Evolutionary conservation across 1,140 invertebrate genomes (phyloP).

Genomic region (Dinothrombium tinctorium): DNA sequence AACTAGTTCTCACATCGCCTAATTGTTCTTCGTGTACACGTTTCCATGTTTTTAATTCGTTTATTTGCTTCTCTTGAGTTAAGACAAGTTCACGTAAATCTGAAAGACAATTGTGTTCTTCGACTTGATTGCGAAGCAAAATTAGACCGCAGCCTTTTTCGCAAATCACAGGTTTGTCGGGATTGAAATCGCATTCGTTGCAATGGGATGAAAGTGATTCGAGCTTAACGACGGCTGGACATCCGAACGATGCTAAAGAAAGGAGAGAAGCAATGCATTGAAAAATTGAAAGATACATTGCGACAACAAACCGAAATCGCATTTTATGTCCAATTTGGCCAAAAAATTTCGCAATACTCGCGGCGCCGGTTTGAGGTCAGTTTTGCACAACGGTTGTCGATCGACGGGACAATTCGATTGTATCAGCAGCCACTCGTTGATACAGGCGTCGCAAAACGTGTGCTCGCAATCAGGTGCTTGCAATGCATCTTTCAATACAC

Average conservation of each 20-base stretch:
- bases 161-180: constrained; percentile 75
- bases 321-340: constrained; percentile 58
- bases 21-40: constrained; percentile 70
- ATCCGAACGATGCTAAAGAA: constrained; percentile 39
- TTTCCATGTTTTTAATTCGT: constrained; percentile 56
- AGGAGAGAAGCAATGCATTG: no score
- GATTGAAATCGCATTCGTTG: constrained; percentile 78
- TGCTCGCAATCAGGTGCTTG: constrained; percentile 86
- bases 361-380: constrained; percentile 65
- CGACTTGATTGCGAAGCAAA: constrained; percentile 8
- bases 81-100: constrained; percentile 61
- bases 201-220: constrained; percentile 56
- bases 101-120: constrained; percentile 73
- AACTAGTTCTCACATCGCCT: constrained; percentile 35
- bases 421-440: constrained; percentile 73
- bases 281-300: no score
- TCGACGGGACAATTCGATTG: constrained; percentile 84
- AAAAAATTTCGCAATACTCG: constrained; percentile 72
- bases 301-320: constrained; percentile 66
- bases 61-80: constrained; percentile 57
- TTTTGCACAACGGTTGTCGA: constrained; percentile 55
- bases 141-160: constrained; percentile 75
- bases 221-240: constrained; percentile 54
- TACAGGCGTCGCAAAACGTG: constrained; percentile 77
- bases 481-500: constrained; percentile 64